Base-by-base conservation (phyloP, 2,113 vertebrate species). In the Balaenoptera acutorostrata region DNA sequence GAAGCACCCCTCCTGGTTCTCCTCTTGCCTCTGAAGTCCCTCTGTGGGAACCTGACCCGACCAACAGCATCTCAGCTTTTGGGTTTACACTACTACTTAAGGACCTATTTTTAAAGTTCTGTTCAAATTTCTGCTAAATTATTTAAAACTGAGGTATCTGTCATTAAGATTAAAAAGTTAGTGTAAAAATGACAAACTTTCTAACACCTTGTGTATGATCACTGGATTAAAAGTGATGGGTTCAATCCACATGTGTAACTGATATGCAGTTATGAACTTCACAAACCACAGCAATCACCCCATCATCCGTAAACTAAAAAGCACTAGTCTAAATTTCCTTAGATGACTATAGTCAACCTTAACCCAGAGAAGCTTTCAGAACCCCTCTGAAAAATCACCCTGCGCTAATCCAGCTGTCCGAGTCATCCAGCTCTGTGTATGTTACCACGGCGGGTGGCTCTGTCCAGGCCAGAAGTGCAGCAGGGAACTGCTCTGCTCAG, bases 371-470 rank as follows among this genome's bases (percentile, higher is more conserved):
- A n/a, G 69, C 66, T 36, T 63, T 36, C 44, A 3, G 49, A 29
- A 41, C 15, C 33, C 57, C 15, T 11, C 12, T 63, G 59, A 57
- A 71, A 75, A 41, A 8, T 2, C 10, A 2, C 49, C 52, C 66
- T 57, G 6, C 0, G 10, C n/a, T 57, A 20, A n/a, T 17, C 10
- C 33, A 29, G 31, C 23, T 11, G 14, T 20, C 14, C 1, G 2
- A 5, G 17, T 18, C 36, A 14, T 2, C 27, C 44, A 12, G 74
- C 55, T 21, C 6, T 1, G 0, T 3, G 44, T 12, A 36, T 1
- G 1, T 8, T 4, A 27, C 2, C 29, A 1, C 18, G 29, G 29
- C 57, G 9, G 20, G 33, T 20, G 46, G 39, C 68, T 44, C 63
- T 71, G 20, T 15, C 39, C 7, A 7, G 64, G 66, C 29, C 20